Evolutionary conservation across 2,113 vertebrate species (phyloP).

Genomic region (Tichodroma muraria): DNA sequence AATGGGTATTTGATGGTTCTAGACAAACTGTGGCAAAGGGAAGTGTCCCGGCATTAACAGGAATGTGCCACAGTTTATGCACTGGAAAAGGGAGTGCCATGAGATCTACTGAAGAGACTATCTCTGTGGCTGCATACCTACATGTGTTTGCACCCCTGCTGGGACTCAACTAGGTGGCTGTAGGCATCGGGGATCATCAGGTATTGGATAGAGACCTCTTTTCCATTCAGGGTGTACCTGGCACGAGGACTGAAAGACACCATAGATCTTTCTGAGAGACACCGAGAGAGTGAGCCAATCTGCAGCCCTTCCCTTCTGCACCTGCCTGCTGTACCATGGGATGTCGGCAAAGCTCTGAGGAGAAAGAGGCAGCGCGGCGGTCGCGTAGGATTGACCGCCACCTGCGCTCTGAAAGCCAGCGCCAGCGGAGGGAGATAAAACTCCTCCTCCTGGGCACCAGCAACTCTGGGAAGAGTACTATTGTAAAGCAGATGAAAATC

Average conservation of each 20-base stretch:
- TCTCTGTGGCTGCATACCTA: conserved; percentile 47
- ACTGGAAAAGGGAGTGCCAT: conserved; percentile 56
- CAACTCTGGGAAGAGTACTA: conserved; percentile 98
- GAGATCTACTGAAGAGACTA: conserved; percentile 59
- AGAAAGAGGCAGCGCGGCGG: conserved; percentile 97
- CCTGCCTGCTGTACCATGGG: conserved; percentile 82
- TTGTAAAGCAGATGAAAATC: conserved; percentile 99
- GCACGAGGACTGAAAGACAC: not conserved
- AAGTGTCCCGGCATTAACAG: conserved; percentile 55
- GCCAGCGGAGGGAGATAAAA: conserved; percentile 96
- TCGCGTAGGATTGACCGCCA: conserved; percentile 98
- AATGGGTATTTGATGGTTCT: not conserved
- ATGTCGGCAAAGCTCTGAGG: conserved; percentile 99
- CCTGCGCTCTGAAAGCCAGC: conserved; percentile 96
- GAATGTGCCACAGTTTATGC: conserved; percentile 53
- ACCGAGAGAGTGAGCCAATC: not conserved
- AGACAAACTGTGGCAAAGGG: conserved; percentile 32
- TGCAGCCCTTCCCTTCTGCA: conserved; percentile 4
- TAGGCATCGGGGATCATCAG: not conserved
- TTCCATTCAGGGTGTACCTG: not conserved
- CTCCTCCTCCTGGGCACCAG: conserved; percentile 95
- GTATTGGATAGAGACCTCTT: not conserved
- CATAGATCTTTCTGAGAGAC: not conserved
- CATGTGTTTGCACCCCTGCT: not conserved
- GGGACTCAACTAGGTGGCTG: conserved; percentile 42